Base-by-base conservation (phyloP, 2,113 vertebrate genomes). In the Trinectes maculatus region DNA sequence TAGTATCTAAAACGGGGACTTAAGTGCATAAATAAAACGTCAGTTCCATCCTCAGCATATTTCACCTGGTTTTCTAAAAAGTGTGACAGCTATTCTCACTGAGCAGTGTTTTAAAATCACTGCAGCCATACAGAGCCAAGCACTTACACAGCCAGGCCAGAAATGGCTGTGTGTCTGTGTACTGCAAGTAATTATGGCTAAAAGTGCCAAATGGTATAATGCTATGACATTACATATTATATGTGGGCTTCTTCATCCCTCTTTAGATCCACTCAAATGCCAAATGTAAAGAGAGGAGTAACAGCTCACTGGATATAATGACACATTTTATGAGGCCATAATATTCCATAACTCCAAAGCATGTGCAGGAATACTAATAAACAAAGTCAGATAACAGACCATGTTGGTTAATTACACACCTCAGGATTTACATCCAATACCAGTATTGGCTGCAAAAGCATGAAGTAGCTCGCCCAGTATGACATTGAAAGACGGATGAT, bases 131-230 rank as follows among this genome's bases (percentile, higher is more conserved):
- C 34, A 44, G 25, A 64, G 36, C 29, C 40, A 43, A 16, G 11
- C 49, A 46, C 70, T 74, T 46, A 42, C 18, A 55, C 19, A 48
- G 64, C 13, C 21, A 3, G 40, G 25, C 46, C 39, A 62, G 44
- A 77, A 80, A 46, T 51, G 15, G 48, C 34, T 60, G 53, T 40
- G 51, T 53, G 63, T 37, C 25, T 65, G 42, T 59, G 12, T 57
- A 42, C 25, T 52, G 46, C 57, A 71, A 62, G 29, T 71, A 62
- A 74, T 71, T 40, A 67, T 18, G 19, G 40, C 37, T 71, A 64
- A 74, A 78, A 78, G 61, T 37, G 34, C 31, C 52, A 52, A 65
- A 57, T 53, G 42, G 49, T 43, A 59, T 58, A 60, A 64, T 77
- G 10, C 42, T 51, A 51, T 31, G 48, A 40, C 21, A 74, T 65